Conservation (phyloP, 2,113 vertebrate species). For the Montifringilla adamsi region DNA sequence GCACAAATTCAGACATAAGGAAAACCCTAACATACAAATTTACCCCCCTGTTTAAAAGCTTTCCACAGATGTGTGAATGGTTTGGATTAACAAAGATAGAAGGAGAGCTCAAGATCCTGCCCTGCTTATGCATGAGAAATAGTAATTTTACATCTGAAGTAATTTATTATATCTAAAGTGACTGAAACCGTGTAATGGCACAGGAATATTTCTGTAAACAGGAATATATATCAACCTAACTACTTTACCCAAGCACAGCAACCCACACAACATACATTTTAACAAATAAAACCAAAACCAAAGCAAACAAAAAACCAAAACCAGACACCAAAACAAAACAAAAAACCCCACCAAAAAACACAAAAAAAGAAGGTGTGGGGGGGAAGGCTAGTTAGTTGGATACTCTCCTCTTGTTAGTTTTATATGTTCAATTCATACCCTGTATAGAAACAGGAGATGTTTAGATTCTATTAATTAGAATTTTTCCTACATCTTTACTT, state of each 20-base stretch:
- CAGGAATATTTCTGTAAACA: neutral
- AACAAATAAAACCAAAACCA: neutral
- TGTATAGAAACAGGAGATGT: neutral
- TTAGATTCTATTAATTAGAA: neutral
- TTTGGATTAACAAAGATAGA: neutral
- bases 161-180: neutral
- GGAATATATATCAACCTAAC: neutral
- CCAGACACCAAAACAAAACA: neutral
- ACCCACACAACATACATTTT: neutral
- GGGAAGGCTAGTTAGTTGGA: neutral
- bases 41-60: neutral
- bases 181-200: neutral
- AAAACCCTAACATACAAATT: neutral
- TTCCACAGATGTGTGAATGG: neutral
- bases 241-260: neutral
- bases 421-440: neutral
- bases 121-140: neutral
- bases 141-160: neutral
- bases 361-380: no score
- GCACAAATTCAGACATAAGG: neutral
- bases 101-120: neutral
- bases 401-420: neutral
- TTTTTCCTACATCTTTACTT: neutral
- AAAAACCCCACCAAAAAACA: neutral
- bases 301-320: neutral